Conservation (phyloP, 2,888 invertebrate species). For the Synergus gifuensis region DNA sequence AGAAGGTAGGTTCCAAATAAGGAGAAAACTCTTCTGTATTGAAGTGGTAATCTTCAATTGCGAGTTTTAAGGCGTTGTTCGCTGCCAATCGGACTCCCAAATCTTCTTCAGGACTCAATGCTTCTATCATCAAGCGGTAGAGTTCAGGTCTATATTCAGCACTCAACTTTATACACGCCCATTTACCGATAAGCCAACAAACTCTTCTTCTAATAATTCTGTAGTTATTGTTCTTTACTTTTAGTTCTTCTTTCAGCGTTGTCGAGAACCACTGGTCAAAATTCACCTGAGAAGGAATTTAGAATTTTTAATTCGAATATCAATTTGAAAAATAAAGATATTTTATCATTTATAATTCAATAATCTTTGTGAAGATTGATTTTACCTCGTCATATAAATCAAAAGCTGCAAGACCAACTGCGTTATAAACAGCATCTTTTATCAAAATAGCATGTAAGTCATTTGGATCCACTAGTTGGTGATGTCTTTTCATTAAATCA, state of each 20-base stretch:
- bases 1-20: slow-evolving; percentile 88
- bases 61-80: slow-evolving; percentile 89
- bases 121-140: slow-evolving; percentile 87
- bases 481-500: slow-evolving; percentile 84
- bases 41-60: slow-evolving; percentile 96
- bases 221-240: slow-evolving; percentile 89
- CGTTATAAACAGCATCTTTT: slow-evolving; percentile 96
- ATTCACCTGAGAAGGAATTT: slow-evolving; percentile 82
- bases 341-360: slow-evolving; percentile 5
- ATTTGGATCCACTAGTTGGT: slow-evolving; percentile 83
- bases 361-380: slow-evolving; percentile 40
- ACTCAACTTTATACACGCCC: slow-evolving; percentile 86
- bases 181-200: slow-evolving; percentile 89
- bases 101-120: slow-evolving; percentile 88
- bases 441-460: slow-evolving; percentile 89
- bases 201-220: slow-evolving; percentile 90
- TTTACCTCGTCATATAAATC: slow-evolving; percentile 91
- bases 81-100: slow-evolving; percentile 93
- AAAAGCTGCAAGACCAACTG: slow-evolving; percentile 92
- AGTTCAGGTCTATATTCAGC: slow-evolving; percentile 88
- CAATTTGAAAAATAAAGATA: background rate
- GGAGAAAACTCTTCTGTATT: slow-evolving; percentile 91
- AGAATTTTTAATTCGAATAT: slow-evolving; percentile 31
- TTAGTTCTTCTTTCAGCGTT: slow-evolving; percentile 89
- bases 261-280: slow-evolving; percentile 95